A percentile compares a stretch with the other conserved stretches of the same genome.
Conservation (phyloP, 1,140 invertebrate species). For the Cotesia chilonis region DNA sequence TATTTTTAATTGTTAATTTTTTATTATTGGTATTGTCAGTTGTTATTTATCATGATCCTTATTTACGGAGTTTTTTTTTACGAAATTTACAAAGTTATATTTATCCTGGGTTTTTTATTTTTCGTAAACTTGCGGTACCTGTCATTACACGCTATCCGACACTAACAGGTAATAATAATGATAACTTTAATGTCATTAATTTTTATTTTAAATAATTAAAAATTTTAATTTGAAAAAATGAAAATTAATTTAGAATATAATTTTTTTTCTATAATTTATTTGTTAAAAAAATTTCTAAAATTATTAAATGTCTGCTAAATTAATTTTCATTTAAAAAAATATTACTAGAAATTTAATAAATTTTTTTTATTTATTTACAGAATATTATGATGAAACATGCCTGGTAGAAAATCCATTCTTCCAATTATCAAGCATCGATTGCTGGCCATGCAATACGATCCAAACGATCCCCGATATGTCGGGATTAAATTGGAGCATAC, state of each 20-base stretch:
- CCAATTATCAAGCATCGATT: conserved; percentile 75
- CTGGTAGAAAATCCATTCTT: conserved; percentile 80
- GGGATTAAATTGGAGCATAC: conserved; percentile 50
- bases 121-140: conserved; percentile 72
- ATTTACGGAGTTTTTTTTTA: conserved; percentile 66
- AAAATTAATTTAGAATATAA: conserved; percentile 14
- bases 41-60: conserved; percentile 61
- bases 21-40: conserved; percentile 46
- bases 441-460: conserved; percentile 77
- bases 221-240: conserved; percentile 6
- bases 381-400: conserved; percentile 82
- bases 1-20: conserved; percentile 37
- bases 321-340: too few species aligned
- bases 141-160: conserved; percentile 70
- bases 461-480: conserved; percentile 69
- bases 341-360: conserved; percentile 6
- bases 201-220: not conserved
- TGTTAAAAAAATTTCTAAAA: too few species aligned
- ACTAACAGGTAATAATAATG: conserved; percentile 67
- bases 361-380: conserved; percentile 63
- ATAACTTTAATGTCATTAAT: too few species aligned
- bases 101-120: conserved; percentile 72
- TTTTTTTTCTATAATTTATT: too few species aligned
- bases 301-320: too few species aligned
- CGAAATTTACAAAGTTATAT: conserved; percentile 75